Evolutionary conservation across 2,797 vertebrate species (phyloP).

Genomic region (Antrozous pallidus): DNA sequence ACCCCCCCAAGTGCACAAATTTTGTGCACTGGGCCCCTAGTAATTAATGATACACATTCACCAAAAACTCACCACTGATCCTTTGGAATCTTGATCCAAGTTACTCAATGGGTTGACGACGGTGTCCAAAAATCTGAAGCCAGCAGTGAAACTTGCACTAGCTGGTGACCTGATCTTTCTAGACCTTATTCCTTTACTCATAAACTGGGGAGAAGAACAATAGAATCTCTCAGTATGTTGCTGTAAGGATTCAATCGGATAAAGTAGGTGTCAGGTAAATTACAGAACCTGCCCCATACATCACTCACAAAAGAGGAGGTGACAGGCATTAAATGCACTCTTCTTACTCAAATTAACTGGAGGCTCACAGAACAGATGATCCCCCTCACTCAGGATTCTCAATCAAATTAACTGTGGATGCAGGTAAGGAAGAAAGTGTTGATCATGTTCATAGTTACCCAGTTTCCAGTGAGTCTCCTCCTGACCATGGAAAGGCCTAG

Average conservation of each 20-base stretch:
- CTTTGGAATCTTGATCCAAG: neutral
- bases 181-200: neutral
- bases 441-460: neutral
- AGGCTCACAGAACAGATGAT: neutral
- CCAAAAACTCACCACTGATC: neutral
- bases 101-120: neutral
- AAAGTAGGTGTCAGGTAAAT: neutral
- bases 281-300: neutral
- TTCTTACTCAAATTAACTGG: neutral
- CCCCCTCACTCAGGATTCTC: neutral
- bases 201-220: neutral
- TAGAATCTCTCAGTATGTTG: neutral
- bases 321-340: neutral
- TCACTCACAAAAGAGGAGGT: neutral
- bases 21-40: too few relatives aligned
- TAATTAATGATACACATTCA: neutral
- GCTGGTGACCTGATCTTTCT: neutral
- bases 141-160: too few relatives aligned
- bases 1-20: too few relatives aligned
- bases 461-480: neutral
- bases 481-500: neutral
- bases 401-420: neutral
- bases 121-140: neutral
- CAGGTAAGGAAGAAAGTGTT: neutral
- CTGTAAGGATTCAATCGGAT: neutral